Percentiles rank a stretch among this genome's conserved stretches.
Conservation (phyloP, 2,888 invertebrate genomes). For the Dryobotodes eremita region DNA sequence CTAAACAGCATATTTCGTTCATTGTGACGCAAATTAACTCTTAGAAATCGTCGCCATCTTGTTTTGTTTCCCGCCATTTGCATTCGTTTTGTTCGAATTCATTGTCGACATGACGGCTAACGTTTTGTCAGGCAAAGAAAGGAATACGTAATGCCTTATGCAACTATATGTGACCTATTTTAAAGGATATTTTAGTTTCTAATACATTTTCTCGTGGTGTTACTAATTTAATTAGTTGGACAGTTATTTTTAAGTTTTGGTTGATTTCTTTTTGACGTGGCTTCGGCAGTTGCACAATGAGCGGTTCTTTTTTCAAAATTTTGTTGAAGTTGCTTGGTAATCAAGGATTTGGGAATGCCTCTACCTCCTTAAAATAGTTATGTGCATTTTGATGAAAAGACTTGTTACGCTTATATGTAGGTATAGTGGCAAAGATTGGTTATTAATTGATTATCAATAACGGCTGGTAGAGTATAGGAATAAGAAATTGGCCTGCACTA, state of each 20-base stretch:
- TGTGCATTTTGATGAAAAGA: background rate
- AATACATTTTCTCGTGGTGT: conserved; percentile 44
- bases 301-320: background rate
- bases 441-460: background rate
- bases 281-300: background rate
- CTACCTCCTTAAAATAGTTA: background rate
- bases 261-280: background rate
- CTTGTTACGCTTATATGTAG: background rate
- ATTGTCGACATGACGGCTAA: conserved; percentile 62
- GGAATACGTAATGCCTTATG: conserved; percentile 67
- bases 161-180: conserved; percentile 67
- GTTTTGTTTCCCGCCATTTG: conserved; percentile 63
- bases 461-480: background rate
- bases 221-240: conserved; percentile 53
- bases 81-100: conserved; percentile 64
- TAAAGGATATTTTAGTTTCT: conserved; percentile 57
- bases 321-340: background rate
- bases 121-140: conserved; percentile 64
- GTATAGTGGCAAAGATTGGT: background rate
- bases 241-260: conserved; percentile 16
- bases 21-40: conserved; percentile 67
- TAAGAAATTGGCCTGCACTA: background rate
- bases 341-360: background rate
- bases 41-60: conserved; percentile 65
- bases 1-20: conserved; percentile 68